Conservation (phyloP, 2,888 invertebrate species). For the Trisateles emortualis region DNA sequence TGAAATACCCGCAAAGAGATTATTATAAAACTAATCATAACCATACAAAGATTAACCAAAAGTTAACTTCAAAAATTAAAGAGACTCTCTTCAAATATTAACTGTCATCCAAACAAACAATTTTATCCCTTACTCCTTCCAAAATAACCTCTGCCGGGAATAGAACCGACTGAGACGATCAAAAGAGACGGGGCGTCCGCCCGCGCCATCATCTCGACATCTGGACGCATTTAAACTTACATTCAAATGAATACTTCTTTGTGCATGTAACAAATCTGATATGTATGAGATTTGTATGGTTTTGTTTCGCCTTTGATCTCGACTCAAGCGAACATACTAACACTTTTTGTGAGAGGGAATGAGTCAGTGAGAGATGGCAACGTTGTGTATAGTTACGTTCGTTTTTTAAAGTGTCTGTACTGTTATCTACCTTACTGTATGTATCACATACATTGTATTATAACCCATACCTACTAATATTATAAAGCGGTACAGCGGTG, state of each 20-base stretch:
- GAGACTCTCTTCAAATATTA: conserved; percentile 24
- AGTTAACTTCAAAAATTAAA: background rate
- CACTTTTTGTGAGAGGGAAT: background rate
- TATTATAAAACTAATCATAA: too few species aligned
- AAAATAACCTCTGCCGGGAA: conserved; percentile 15
- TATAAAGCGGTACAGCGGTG: too few species aligned
- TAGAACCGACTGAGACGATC: conserved; percentile 15
- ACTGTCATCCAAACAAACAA: conserved; percentile 32
- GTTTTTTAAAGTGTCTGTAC: too few species aligned
- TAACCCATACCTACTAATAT: too few species aligned
- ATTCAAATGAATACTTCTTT: conserved; percentile 8
- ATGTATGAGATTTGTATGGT: background rate
- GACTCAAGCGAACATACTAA: background rate
- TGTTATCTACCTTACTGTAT: too few species aligned
- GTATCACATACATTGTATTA: too few species aligned
- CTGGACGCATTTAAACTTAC: conserved; percentile 5
- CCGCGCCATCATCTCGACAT: conserved; percentile 8
- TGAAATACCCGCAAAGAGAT: too few species aligned
- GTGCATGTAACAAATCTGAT: conserved; percentile 3
- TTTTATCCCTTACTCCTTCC: conserved; percentile 14
- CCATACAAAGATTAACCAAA: background rate
- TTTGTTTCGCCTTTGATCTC: conserved; percentile 7
- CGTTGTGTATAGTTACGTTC: too few species aligned
- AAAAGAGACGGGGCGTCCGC: conserved; percentile 9
- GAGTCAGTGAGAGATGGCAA: background rate